Evolutionary conservation across 1,140 invertebrate genomes (phyloP), one percentile per base, ranked within the genome.

Genomic region (Apolygus lucorum): DNA sequence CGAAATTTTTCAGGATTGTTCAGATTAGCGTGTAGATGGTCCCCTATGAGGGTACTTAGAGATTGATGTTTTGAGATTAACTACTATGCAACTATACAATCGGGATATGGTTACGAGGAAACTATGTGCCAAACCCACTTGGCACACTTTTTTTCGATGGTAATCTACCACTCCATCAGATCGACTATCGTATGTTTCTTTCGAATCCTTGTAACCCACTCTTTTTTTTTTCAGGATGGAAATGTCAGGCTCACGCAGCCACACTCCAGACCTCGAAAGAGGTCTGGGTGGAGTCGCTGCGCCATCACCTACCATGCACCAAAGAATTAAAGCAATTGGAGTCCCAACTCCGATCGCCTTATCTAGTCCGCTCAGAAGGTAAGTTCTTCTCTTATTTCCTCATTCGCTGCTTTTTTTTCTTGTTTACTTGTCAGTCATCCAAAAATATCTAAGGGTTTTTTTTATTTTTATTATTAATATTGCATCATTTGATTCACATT

Each of bases 261-360:
- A 86, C 72, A 90, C 87, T 68, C 87, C 86, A 1, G 88, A 90
- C 84, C 85, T 71, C 82, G 87, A 73, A 74, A 75, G 86, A 74
- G 77, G 76, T 65, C 74, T 77, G 68, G 76, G 76, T 64, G 79
- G 80, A 63, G 78, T 79, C 69, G 79, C 79, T 34, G 79, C 79
- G 34, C 87, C 88, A 1, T 90, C 88, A 76, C 91, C 91, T 29
- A 93, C 90, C 28, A 90, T 93, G 86, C 91, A 93, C 78, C 91
- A 93, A 78, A 83, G 91, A 75, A 92, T 93, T 74, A 92, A 93
- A 81, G 89, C 90, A 68, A 85, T 93, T 42, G 92, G 92, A 54
- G 91, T 93, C 72, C 90, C 92, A 14, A 95, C 92, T 72, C 91
- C 92, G 22, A 83, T 94, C 28, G 88, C 91, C 22, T 86, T 92